Conservation (phyloP, 2,888 invertebrate species). For the Campoplex nolae region DNA sequence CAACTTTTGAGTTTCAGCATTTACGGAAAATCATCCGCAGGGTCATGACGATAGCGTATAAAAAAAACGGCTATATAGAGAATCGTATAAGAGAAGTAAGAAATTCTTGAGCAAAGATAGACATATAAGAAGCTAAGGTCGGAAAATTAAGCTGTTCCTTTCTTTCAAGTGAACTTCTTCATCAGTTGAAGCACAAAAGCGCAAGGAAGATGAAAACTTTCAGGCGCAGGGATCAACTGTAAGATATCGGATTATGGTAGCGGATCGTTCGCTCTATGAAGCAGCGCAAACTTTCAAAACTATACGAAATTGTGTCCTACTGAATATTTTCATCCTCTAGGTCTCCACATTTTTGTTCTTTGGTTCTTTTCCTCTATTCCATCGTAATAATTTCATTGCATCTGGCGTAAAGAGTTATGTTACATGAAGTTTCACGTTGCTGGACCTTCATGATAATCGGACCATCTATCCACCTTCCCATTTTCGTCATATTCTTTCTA, state of each 20-base stretch:
- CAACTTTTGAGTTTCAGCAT: not conserved
- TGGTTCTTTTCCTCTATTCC: not conserved
- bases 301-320: constrained; percentile 29
- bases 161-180: not conserved
- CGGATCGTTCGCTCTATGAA: constrained; percentile 17
- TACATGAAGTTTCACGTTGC: not conserved
- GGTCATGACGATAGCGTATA: constrained; percentile 1
- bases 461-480: not conserved
- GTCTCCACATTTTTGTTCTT: not conserved
- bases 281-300: constrained; percentile 41
- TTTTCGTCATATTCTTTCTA: not conserved
- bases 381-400: constrained; percentile 21
- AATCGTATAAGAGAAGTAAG: constrained; percentile 22
- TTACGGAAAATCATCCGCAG: not conserved
- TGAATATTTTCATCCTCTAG: not conserved
- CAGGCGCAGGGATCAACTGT: constrained; percentile 48
- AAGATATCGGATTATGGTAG: constrained; percentile 56
- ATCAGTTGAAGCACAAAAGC: not conserved
- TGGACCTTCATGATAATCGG: not conserved
- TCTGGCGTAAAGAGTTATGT: not conserved
- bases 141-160: constrained; percentile 44
- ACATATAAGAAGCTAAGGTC: constrained; percentile 23
- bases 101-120: constrained; percentile 32
- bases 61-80: not conserved
- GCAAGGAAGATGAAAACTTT: constrained; percentile 57